Evolutionary conservation across 2,888 invertebrate species (phyloP), one percentile per base, ranked within the genome.

Genomic region (Imbricaverruca yamaguchii): DNA sequence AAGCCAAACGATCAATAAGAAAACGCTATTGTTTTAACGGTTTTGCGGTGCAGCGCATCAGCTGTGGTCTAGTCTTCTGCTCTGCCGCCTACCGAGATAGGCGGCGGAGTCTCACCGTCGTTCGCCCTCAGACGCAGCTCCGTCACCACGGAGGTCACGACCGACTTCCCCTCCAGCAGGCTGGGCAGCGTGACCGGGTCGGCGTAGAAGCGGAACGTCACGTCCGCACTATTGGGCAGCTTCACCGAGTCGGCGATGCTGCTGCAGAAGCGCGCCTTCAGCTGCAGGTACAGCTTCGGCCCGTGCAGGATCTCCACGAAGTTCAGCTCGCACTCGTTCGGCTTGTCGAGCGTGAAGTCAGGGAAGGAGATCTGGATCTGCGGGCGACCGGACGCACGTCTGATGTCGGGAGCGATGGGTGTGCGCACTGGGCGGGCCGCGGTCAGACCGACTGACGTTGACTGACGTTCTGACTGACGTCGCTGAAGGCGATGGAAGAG

Each of bases 211-310:
- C 95, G 89, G 55, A 96, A 89, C 85, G 93, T 91, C 87, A 95
- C 90, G 21, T 91, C 88, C 86, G 93, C 92, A 4, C 90, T 89
- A 11, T 89, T 89, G 4, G 57, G 57, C 1, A 93, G 92, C 61
- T 89, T 89, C n/a, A 94, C 91, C 2, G 92, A 89, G 84, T 95
- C 95, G 0, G 95, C 94, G 55, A 94, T 92, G 10, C 94, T 94
- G 0, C 95, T 95, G 86, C 96, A 96, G 87, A 94, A 95, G 87
- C 92, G 92, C 84, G 91, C 92, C 81, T 91, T 85, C 83, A 90
- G 88, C 81, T 89, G 88, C 80, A 90, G 89, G 85, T 92, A 89
- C 85, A 92, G 91, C 25, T 92, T 91, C 83, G 89, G 88, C 83
- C 91, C 90, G 11, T 89, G 90, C 87, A 93, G 93, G 83, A 94